Evolutionary conservation across 1,140 invertebrate genomes (phyloP).

Genomic region (Condylostylus longicornis): DNA sequence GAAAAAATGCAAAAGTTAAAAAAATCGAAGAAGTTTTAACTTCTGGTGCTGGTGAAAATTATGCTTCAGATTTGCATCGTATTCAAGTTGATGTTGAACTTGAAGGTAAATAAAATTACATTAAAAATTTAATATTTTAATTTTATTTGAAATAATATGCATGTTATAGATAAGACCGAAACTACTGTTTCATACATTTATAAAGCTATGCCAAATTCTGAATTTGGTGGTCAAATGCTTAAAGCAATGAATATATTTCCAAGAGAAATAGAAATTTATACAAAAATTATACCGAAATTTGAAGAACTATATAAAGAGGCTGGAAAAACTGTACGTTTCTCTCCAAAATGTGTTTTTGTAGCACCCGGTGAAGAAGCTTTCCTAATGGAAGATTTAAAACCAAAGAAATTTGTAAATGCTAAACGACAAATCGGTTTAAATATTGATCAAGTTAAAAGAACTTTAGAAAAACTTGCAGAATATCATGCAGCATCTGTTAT

Average conservation of each 20-base stretch:
- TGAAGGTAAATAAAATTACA: constrained; percentile 12
- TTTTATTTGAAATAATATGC: too few relatives aligned
- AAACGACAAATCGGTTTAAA: constrained; percentile 36
- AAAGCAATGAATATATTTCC: constrained; percentile 17
- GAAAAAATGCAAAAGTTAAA: constrained; percentile 10
- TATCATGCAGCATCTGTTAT: constrained; percentile 37
- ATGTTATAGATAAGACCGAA: too few relatives aligned
- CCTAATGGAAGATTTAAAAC: constrained; percentile 11
- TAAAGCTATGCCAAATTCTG: too few relatives aligned
- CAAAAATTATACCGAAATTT: constrained; percentile 22
- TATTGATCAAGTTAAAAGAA: constrained; percentile 32
- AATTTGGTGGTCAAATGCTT: too few relatives aligned
- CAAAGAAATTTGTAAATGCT: constrained; percentile 27
- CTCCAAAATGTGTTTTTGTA: too few relatives aligned
- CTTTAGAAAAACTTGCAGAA: constrained; percentile 34
- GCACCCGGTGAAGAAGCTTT: constrained; percentile 16
- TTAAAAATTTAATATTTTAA: too few relatives aligned
- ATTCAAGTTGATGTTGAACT: constrained; percentile 15
- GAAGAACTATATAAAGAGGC: constrained; percentile 19
- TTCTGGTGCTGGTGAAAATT: constrained; percentile 19
- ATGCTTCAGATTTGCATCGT: constrained; percentile 20
- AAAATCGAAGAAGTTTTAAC: constrained; percentile 14
- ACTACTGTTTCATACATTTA: too few relatives aligned
- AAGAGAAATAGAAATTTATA: constrained; percentile 25
- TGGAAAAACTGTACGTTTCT: constrained; percentile 19